Base-by-base conservation (phyloP, 2,888 invertebrate genomes). In the Psococerastis gibbosa region DNA sequence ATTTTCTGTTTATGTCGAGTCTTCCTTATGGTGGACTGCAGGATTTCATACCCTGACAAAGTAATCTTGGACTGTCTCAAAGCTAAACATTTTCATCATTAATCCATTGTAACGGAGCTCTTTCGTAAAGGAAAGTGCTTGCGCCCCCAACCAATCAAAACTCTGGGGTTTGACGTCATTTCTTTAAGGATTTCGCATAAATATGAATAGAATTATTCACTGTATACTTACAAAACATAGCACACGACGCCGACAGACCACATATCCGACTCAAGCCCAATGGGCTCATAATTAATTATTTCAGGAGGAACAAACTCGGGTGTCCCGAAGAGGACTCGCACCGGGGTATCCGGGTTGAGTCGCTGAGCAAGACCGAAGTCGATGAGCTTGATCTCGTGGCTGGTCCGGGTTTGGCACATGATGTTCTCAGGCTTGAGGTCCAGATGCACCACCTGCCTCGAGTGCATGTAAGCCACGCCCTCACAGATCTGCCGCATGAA, bases 361-460 rank as follows among this genome's bases (percentile, higher is more conserved):
- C 71, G 72, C 55, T 82, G 75, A 0, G 92, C 89, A 43, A 94
- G 60, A 1, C 94, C 92, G 57, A 94, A 94, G 62, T 95, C 94
- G 49, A 94, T 91, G 22, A 94, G 75, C 63, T 94, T 94, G 49
- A 94, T 81, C 56, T 75, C 74, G 64, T 88, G 73, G 8, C 87
- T 85, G 32, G 81, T 81, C 46, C 80, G 69, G 3, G 81, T 80
- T 43, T 82, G 72, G 60, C 91, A 94, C 69, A 95, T 78, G 43
- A 95, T 89, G 59, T 95, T 95, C 62, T 94, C 94, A 0, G 94
- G 92, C 72, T 94, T 94, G 47, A 94, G 63, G 60, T 94, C 92
- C 50, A 94, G 64, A 62, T 94, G 94, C 33, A 88, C 80, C 46
- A 94, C 74, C 49, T 73, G 75, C 54, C 76, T 74, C 17, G 69